Evolutionary conservation across 2,888 invertebrate genomes (phyloP).

Genomic region (Xylota sylvarum): DNA sequence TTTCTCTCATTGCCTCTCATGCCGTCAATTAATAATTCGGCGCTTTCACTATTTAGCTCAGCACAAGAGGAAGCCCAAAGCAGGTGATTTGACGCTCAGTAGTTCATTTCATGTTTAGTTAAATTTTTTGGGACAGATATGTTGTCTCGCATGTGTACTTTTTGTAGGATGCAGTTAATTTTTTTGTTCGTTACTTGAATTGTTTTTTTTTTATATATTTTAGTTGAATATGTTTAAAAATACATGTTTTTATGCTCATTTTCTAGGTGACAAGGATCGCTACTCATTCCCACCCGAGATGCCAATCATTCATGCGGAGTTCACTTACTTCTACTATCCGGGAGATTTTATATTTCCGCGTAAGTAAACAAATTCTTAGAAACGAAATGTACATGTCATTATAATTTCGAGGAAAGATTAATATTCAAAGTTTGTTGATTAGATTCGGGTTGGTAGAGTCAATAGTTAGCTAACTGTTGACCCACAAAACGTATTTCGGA

Average conservation of each 20-base stretch:
- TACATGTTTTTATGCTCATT: constrained; percentile 54
- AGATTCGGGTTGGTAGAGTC: no score
- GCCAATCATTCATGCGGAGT: constrained; percentile 97
- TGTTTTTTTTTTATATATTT: constrained; percentile 2
- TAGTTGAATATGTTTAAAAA: constrained; percentile 10
- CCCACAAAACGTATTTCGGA: no score
- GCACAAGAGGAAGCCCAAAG: constrained; percentile 86
- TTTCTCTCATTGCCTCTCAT: constrained; percentile 60
- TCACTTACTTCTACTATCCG: constrained; percentile 98
- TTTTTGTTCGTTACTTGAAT: not conserved
- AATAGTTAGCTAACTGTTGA: no score
- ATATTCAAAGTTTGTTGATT: no score
- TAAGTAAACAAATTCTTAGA: constrained; percentile 87
- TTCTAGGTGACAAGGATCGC: constrained; percentile 89
- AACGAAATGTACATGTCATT: no score
- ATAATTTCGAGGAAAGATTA: no score
- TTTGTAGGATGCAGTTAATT: constrained; percentile 29
- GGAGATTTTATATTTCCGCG: constrained; percentile 95
- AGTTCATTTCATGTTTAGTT: constrained; percentile 67
- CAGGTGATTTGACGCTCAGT: constrained; percentile 83
- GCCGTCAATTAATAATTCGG: constrained; percentile 69
- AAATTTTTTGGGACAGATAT: constrained; percentile 23
- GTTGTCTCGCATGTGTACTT: constrained; percentile 51
- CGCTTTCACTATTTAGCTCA: constrained; percentile 84
- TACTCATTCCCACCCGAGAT: constrained; percentile 95